These are phyloP conservation scores for Mya arenaria DNA, from an alignment of 1,140 invertebrate genomes.

Conservation along the genomic window DNA sequence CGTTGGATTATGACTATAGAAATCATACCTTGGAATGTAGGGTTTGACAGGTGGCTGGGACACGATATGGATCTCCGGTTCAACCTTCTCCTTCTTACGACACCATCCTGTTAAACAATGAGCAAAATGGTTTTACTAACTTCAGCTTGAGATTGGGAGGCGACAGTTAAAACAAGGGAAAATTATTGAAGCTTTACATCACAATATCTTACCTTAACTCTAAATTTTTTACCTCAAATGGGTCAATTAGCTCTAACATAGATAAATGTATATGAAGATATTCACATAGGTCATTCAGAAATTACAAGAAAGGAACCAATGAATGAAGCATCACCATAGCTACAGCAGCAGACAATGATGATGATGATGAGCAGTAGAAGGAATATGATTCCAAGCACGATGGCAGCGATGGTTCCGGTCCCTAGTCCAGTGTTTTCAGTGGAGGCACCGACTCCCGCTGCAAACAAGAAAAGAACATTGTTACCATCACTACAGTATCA, in stretches of 20 bases:
- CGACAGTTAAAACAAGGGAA: too few species aligned
- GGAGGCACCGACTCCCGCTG: constrained; percentile 31
- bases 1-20: too few species aligned
- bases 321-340: constrained; percentile 38
- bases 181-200: too few species aligned
- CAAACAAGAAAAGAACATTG: not conserved
- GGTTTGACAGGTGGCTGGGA: constrained; percentile 13
- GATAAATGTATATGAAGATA: too few species aligned
- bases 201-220: too few species aligned
- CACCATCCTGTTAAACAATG: constrained; percentile 45
- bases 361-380: constrained; percentile 43
- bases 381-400: constrained; percentile 52
- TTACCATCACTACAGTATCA: too few species aligned
- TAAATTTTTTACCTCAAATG: too few species aligned
- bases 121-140: too few species aligned
- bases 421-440: constrained; percentile 31
- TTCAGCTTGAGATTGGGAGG: too few species aligned
- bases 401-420: constrained; percentile 49
- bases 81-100: constrained; percentile 39
- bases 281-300: too few species aligned
- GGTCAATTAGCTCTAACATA: too few species aligned
- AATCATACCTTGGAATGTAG: constrained; percentile 41
- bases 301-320: too few species aligned
- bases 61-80: constrained; percentile 17
- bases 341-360: constrained; percentile 55